phyloP scores from a whole-genome alignment of 2,113 vertebrate genomes.

The Emydocephalus ijimae region DNA sequence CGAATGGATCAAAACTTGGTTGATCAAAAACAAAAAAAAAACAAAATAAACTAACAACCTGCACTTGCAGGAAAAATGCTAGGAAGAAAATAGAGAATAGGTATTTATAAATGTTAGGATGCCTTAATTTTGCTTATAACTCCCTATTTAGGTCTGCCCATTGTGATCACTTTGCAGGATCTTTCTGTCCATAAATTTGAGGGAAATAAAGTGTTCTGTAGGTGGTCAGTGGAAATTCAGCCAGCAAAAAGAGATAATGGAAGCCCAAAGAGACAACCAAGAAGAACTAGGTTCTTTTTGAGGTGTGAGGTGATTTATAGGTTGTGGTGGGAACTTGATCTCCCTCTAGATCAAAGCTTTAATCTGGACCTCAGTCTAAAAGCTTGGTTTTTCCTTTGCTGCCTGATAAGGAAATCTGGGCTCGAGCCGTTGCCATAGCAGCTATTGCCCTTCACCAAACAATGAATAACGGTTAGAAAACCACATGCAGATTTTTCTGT shows the following conservation, averaged over 20 bases:
- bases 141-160: slow-evolving; percentile 4
- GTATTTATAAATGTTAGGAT: neutral
- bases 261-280: neutral
- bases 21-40: neutral
- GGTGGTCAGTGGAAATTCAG: neutral
- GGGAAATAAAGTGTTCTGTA: neutral
- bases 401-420: slow-evolving; percentile 13
- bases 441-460: slow-evolving; percentile 22
- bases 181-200: neutral
- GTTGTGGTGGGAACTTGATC: neutral
- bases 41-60: neutral
- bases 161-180: slow-evolving; percentile 45
- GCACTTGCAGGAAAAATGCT: neutral
- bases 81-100: neutral
- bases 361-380: neutral
- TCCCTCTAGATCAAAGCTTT: neutral
- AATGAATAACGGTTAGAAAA: slow-evolving; percentile 17
- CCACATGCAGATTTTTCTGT: slow-evolving; percentile 4
- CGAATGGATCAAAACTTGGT: neutral
- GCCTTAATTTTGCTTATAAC: neutral
- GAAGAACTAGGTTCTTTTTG: neutral
- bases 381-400: neutral
- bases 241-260: neutral
- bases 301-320: neutral
- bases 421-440: slow-evolving; percentile 23